These are phyloP conservation scores for Drosophila mimetica DNA, from an alignment of 2,888 invertebrate genomes.

Conservation along the genomic window DNA sequence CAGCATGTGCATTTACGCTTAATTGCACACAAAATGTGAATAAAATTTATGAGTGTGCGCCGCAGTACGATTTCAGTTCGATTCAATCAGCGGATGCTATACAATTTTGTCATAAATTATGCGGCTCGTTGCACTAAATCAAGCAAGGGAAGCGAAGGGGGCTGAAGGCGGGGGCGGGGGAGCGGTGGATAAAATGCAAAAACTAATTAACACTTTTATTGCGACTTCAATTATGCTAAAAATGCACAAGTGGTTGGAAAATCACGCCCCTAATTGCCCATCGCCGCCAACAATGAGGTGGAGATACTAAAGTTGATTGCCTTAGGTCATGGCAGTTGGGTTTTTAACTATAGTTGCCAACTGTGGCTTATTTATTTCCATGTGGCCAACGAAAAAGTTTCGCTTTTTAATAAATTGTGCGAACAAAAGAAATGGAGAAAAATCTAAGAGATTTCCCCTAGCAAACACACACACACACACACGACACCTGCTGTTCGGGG, in stretches of 20 bases:
- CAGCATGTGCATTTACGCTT: conserved; percentile 29
- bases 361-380: conserved; percentile 57
- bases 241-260: conserved; percentile 72
- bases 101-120: conserved; percentile 76
- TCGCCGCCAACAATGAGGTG: conserved; percentile 52
- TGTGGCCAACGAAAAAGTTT: conserved; percentile 58
- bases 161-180: not conserved
- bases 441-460: conserved; percentile 44
- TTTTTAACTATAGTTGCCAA: conserved; percentile 40
- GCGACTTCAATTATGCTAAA: conserved; percentile 78
- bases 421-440: conserved; percentile 46
- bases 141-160: conserved; percentile 31
- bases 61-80: conserved; percentile 51
- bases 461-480: conserved; percentile 59
- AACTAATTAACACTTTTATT: conserved; percentile 79
- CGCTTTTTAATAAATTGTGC: conserved; percentile 67
- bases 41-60: conserved; percentile 27
- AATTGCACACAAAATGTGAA: conserved; percentile 40
- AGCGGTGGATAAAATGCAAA: conserved; percentile 54
- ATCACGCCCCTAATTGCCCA: conserved; percentile 80
- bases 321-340: conserved; percentile 72
- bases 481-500: conserved; percentile 72
- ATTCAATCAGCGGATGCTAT: conserved; percentile 57
- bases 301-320: conserved; percentile 46
- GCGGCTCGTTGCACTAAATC: conserved; percentile 72